phyloP scores from a whole-genome alignment of 2,888 invertebrate species.

The Plebejus anna region DNA sequence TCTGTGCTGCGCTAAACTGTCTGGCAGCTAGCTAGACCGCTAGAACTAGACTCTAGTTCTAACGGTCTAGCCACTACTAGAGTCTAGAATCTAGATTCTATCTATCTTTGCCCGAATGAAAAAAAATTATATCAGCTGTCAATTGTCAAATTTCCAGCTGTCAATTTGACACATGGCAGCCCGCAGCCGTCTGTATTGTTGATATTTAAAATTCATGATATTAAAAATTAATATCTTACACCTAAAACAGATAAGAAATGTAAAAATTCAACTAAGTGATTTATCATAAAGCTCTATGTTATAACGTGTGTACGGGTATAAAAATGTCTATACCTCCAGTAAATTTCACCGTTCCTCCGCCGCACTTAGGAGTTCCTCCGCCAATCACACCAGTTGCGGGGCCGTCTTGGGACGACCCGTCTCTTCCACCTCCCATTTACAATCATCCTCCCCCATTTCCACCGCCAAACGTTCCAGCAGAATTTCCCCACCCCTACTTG shows the following conservation, averaged over 20 bases:
- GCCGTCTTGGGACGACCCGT: slow-evolving; percentile 30
- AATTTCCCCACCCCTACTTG: slow-evolving; percentile 44
- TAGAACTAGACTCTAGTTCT: too few relatives aligned
- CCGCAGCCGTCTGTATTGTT: too few relatives aligned
- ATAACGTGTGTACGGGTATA: too few relatives aligned
- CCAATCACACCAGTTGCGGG: slow-evolving; percentile 38
- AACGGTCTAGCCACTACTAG: too few relatives aligned
- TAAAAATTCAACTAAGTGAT: neutral
- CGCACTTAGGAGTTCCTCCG: slow-evolving; percentile 45
- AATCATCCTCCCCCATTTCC: slow-evolving; percentile 44
- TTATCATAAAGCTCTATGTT: neutral
- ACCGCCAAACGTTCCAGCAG: slow-evolving; percentile 40
- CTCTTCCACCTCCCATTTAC: slow-evolving; percentile 44
- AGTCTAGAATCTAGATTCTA: too few relatives aligned
- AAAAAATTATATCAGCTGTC: neutral
- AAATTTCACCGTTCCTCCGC: slow-evolving; percentile 60
- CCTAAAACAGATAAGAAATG: neutral
- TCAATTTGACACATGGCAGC: neutral
- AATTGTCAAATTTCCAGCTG: too few relatives aligned
- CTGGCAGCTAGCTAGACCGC: too few relatives aligned
- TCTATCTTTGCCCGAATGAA: neutral
- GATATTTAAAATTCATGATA: too few relatives aligned
- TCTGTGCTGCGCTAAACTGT: too few relatives aligned
- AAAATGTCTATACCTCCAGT: slow-evolving; percentile 60
- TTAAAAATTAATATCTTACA: neutral